Conservation (phyloP, 2,797 vertebrate species). For the Peromyscus aztecus region DNA sequence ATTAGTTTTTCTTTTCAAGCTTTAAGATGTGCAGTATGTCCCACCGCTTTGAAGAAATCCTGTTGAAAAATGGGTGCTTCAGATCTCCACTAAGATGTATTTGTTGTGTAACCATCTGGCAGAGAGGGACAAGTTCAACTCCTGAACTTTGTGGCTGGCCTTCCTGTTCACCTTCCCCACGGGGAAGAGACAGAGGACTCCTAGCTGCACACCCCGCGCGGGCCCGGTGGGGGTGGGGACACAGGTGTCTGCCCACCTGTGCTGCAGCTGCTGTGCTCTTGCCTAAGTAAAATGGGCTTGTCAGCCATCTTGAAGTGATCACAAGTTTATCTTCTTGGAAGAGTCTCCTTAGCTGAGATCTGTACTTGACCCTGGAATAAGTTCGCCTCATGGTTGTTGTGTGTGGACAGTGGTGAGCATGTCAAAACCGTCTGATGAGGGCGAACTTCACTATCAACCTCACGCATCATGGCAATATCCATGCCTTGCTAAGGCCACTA, state of each 20-base stretch:
- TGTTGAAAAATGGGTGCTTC: conserved; percentile 54
- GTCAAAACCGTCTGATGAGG: accelerated
- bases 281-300: too few species aligned
- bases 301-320: conserved; percentile 49
- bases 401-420: background rate
- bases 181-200: background rate
- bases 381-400: background rate
- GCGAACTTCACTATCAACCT: background rate
- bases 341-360: background rate
- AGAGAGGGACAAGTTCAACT: conserved; percentile 40
- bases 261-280: background rate
- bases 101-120: conserved; percentile 28
- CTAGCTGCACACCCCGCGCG: accelerated
- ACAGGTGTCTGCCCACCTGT: conserved; percentile 39
- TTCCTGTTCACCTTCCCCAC: background rate
- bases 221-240: background rate
- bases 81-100: conserved; percentile 20
- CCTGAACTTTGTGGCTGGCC: conserved; percentile 16
- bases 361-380: conserved; percentile 28
- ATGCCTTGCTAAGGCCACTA: background rate
- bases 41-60: conserved; percentile 63
- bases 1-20: background rate
- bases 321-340: background rate
- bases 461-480: background rate
- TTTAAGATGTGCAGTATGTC: background rate